Evolutionary conservation across 2,888 invertebrate species (phyloP).

Genomic region (Alloplasta piceator): DNA sequence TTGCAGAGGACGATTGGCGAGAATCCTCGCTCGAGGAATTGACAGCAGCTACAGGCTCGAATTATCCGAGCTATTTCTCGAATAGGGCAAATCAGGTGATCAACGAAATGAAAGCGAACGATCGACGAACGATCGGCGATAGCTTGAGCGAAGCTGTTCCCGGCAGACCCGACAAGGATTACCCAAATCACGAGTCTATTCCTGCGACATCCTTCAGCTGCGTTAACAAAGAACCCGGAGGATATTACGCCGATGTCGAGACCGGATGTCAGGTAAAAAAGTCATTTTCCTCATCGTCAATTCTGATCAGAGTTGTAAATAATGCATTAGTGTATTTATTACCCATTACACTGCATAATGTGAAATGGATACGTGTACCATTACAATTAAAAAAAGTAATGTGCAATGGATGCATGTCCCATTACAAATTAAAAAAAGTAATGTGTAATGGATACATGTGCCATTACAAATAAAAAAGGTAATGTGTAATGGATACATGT

Average conservation of each 20-base stretch:
- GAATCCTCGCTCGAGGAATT: slow-evolving; percentile 46
- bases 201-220: slow-evolving; percentile 84
- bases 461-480: no score
- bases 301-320: no score
- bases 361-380: no score
- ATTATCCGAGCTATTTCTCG: slow-evolving; percentile 43
- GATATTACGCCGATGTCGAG: slow-evolving; percentile 84
- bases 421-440: no score
- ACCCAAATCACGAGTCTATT: slow-evolving; percentile 82
- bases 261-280: slow-evolving; percentile 83
- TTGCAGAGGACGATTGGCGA: neutral
- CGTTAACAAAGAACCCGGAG: slow-evolving; percentile 81
- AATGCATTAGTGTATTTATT: no score
- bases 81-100: slow-evolving; percentile 53
- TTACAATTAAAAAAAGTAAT: no score
- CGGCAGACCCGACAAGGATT: slow-evolving; percentile 83
- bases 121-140: slow-evolving; percentile 62
- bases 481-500: no score
- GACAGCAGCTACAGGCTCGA: slow-evolving; percentile 40
- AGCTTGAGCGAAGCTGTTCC: slow-evolving; percentile 80
- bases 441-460: no score
- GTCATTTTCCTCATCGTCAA: no score
- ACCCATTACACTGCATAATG: no score
- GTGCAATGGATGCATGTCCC: no score
- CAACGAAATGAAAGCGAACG: slow-evolving; percentile 5